phyloP scores from a whole-genome alignment of 2,113 vertebrate genomes.

The Rattus norvegicus region GRCr8 NC_086033.1:89075501-89076000 shows the following conservation, averaged over 20 bases:
- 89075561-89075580: not conserved
- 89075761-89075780: not conserved
- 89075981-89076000: not conserved
- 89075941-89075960: rapidly evolving
- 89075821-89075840: conserved; percentile 15
- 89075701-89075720: not conserved
- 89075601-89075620: not conserved
- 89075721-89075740: not conserved
- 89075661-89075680: too few relatives aligned
- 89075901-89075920: not conserved
- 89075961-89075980: not conserved
- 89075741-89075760: not conserved
- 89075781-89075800: not conserved
- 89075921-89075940: not conserved
- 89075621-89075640: not conserved
- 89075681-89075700: not conserved
- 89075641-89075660: not conserved
- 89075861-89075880: not conserved
- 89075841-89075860: not conserved
- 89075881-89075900: not conserved
- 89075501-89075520: not conserved
- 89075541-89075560: not conserved
- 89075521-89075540: not conserved
- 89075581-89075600: not conserved
- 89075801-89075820: not conserved